Evolutionary conservation across 2,888 invertebrate species (phyloP).

Genomic region (Lottia gigantea): DNA sequence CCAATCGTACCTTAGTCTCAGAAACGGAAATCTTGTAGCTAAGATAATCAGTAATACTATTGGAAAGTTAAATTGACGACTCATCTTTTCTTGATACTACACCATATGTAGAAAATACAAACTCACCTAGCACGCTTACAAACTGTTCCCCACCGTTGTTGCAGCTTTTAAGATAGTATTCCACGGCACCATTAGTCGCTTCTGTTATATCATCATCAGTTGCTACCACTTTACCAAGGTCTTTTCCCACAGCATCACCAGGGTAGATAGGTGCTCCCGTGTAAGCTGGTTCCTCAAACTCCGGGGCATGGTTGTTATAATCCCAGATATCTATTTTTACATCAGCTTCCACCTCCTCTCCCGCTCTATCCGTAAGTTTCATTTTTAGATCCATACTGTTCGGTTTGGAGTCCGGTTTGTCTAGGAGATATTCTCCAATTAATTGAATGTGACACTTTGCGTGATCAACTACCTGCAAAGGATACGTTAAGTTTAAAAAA

Average conservation of each 20-base stretch:
- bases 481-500: too few relatives aligned
- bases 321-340: not conserved
- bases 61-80: too few relatives aligned
- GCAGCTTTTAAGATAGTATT: not conserved
- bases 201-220: not conserved
- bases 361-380: not conserved
- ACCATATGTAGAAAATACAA: too few relatives aligned
- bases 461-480: not conserved
- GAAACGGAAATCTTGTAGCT: too few relatives aligned
- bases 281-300: not conserved
- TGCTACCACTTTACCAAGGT: not conserved
- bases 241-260: not conserved
- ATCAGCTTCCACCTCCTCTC: not conserved
- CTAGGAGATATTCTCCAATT: not conserved
- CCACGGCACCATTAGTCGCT: not conserved
- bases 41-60: too few relatives aligned
- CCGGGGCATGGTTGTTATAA: not conserved
- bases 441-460: not conserved
- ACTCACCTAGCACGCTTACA: not conserved
- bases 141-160: not conserved
- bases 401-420: not conserved
- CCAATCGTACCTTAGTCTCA: too few relatives aligned
- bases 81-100: too few relatives aligned
- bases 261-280: not conserved
- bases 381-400: not conserved